phyloP scores from a whole-genome alignment of 2,797 vertebrate species.

The Pipistrellus pygmaeus region DNA sequence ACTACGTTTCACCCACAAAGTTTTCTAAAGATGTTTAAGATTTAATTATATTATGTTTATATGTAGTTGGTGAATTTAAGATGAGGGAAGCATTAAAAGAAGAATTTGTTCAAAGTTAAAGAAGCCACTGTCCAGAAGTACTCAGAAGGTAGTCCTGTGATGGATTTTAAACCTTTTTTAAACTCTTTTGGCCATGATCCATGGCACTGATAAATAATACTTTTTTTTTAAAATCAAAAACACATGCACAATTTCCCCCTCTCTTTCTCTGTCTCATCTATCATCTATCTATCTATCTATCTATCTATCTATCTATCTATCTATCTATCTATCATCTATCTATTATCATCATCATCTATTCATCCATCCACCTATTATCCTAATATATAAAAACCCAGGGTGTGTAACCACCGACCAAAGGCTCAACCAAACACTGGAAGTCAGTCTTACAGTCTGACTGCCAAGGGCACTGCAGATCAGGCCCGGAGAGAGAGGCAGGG shows the following conservation, averaged over 20 bases:
- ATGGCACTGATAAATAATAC: background rate
- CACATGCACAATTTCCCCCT: background rate
- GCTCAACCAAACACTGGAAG: too few species aligned
- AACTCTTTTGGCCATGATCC: conserved; percentile 31
- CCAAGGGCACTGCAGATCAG: too few species aligned
- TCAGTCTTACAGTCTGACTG: too few species aligned
- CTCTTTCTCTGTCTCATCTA: background rate
- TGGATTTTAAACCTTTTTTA: conserved; percentile 56
- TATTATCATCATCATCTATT: background rate
- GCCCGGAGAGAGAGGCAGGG: too few species aligned
- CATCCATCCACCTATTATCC: background rate
- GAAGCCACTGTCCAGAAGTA: conserved; percentile 37
- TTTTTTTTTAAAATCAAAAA: background rate
- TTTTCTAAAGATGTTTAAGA: conserved; percentile 55
- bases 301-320: background rate
- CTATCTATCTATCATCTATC: background rate
- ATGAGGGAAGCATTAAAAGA: conserved; percentile 29
- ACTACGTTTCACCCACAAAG: conserved; percentile 43
- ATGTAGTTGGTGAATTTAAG: conserved; percentile 66
- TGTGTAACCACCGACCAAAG: too few species aligned
- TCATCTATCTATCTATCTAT: background rate
- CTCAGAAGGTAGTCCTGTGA: background rate
- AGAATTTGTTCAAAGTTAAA: conserved; percentile 70
- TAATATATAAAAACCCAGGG: too few species aligned
- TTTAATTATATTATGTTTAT: conserved; percentile 69